Evolutionary conservation across 1,140 invertebrate genomes (phyloP).

Genomic region (Gryon sp.): DNA sequence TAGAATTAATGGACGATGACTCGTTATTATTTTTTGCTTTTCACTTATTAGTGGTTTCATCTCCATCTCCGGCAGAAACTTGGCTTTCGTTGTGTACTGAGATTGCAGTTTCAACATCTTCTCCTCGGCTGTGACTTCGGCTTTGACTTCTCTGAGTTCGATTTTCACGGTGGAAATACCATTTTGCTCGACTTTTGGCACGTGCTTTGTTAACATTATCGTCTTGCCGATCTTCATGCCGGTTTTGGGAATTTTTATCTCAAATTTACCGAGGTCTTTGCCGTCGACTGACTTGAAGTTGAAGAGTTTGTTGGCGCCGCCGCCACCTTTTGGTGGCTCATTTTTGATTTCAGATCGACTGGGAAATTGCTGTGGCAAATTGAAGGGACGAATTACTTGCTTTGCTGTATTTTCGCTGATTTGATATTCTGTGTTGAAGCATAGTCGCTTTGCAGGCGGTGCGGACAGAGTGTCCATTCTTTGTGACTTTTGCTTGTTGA

Average conservation of each 20-base stretch:
- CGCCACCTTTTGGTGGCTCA: too few relatives aligned
- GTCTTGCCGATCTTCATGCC: slow-evolving; percentile 20
- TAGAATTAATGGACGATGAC: slow-evolving; percentile 25
- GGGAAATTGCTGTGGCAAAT: slow-evolving; percentile 28
- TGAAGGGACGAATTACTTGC: slow-evolving; percentile 27
- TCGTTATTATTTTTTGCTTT: background rate
- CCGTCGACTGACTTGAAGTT: slow-evolving; percentile 64
- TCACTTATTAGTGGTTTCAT: background rate
- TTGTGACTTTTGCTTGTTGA: too few relatives aligned
- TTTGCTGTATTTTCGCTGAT: slow-evolving; percentile 14
- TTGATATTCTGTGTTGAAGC: slow-evolving; percentile 13
- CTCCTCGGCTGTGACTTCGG: background rate
- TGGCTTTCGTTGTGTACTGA: slow-evolving; percentile 27
- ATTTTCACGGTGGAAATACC: too few relatives aligned
- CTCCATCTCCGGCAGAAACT: slow-evolving; percentile 6
- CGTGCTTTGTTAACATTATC: slow-evolving; percentile 5
- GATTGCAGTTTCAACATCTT: slow-evolving; percentile 16
- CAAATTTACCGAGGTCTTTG: slow-evolving; percentile 68
- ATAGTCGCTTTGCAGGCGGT: background rate
- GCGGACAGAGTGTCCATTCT: background rate
- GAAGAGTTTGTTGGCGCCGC: slow-evolving; percentile 56
- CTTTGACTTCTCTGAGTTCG: too few relatives aligned
- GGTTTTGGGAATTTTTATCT: slow-evolving; percentile 40
- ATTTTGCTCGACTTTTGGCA: background rate
- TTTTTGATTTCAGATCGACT: background rate